Conservation (phyloP, 2,888 invertebrate species). For the Orchestes rusci region DNA sequence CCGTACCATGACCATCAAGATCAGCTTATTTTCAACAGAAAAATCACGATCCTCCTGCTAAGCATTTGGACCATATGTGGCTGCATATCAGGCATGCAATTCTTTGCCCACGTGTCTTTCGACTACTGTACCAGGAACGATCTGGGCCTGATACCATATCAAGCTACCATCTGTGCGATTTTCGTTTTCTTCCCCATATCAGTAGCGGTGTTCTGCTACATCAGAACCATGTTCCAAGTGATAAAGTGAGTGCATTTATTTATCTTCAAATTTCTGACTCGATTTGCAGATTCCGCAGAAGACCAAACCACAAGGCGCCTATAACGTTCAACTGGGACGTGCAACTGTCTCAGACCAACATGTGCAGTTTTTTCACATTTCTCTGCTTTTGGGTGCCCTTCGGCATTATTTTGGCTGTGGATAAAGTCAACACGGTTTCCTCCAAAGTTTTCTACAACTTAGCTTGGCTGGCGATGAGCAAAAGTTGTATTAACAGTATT, state of each 20-base stretch:
- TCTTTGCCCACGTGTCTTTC: constrained; percentile 54
- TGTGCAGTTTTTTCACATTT: constrained; percentile 57
- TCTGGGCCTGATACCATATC: constrained; percentile 50
- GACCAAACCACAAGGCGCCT: constrained; percentile 57
- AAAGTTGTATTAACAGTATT: constrained; percentile 60
- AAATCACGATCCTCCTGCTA: constrained; percentile 50
- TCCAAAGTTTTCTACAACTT: constrained; percentile 57
- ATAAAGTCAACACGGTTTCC: constrained; percentile 46
- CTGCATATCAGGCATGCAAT: constrained; percentile 54
- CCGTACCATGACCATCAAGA: background rate
- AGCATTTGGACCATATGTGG: constrained; percentile 53
- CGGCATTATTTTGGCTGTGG: constrained; percentile 52
- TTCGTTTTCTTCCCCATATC: constrained; percentile 55
- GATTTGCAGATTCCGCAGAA: constrained; percentile 47
- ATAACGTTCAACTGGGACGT: constrained; percentile 57
- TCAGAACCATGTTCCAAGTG: constrained; percentile 47
- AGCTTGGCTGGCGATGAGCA: constrained; percentile 63
- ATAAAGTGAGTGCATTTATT: constrained; percentile 32
- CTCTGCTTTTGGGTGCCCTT: constrained; percentile 63
- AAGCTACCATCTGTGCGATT: constrained; percentile 49
- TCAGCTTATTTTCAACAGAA: constrained; percentile 23
- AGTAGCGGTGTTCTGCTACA: constrained; percentile 50
- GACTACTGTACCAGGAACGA: constrained; percentile 59
- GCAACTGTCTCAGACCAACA: constrained; percentile 55
- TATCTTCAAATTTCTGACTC: background rate